Conservation (phyloP, 2,888 invertebrate species). For the Podabrus alpinus region DNA sequence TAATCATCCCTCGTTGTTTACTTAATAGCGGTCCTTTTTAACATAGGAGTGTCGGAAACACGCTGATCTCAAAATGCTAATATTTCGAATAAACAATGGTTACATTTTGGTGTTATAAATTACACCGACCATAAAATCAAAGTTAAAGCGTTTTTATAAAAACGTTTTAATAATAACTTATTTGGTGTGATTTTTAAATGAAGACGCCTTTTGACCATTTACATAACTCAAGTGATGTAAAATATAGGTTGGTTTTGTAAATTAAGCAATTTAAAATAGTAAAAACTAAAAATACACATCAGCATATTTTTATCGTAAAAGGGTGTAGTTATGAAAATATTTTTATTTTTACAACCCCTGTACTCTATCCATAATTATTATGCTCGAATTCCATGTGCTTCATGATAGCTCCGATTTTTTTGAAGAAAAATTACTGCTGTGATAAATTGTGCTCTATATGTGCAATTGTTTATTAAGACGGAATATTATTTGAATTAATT, state of each 20-base stretch:
- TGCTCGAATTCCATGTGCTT: too few species aligned
- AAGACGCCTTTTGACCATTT: neutral
- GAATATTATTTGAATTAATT: too few species aligned
- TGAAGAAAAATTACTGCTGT: too few species aligned
- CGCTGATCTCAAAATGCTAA: neutral
- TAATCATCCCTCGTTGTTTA: conserved; percentile 29
- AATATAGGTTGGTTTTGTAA: neutral
- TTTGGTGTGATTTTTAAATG: neutral
- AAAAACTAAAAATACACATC: neutral
- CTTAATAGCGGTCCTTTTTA: conserved; percentile 13
- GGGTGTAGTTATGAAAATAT: neutral
- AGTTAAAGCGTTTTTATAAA: neutral
- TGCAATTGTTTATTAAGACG: too few species aligned
- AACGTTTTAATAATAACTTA: neutral
- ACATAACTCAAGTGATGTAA: neutral
- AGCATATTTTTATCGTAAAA: neutral
- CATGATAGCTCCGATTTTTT: too few species aligned
- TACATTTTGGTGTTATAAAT: neutral
- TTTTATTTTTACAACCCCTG: neutral
- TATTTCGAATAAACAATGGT: neutral
- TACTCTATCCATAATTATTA: too few species aligned
- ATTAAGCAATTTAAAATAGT: neutral
- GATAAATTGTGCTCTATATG: too few species aligned
- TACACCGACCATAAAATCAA: neutral
- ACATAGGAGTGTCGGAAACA: neutral